Evolutionary conservation across 1,140 invertebrate species (phyloP), one percentile per base, ranked within the genome.

Genomic region (Drosophila seguyi): DNA sequence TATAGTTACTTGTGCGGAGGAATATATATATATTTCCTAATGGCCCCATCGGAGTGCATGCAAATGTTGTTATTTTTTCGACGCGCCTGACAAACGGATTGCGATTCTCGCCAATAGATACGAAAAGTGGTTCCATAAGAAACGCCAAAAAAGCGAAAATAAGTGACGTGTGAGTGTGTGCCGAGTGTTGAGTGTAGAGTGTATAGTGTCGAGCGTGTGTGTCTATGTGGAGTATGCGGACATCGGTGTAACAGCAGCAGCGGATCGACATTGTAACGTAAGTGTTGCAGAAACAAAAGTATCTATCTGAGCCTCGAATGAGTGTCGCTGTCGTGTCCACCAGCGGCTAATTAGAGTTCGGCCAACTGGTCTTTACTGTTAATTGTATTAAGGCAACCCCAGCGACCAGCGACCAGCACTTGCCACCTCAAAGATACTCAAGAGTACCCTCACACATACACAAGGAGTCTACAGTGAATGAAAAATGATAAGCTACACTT

Each of bases 361-460:
- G 72, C 74, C 78, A 90, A 90, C 85, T 79, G 85, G 85, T 90
- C 78, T 90, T 90, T 85, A 90, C 85, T 85, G 85, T 90, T 90
- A 90, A 90, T 90, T 79, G 80, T 81, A 81, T 90, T 79, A 85
- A 82, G 62, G 62, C 61, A 85, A 74, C 27, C 34, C 65, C 58
- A 62, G 48, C 56, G 44, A 67, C 47, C 42, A 74, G 45, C 45
- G 69, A 78, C 58, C 79, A 81, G 48, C 78, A 86, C 79, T 85
- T 85, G 77, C 82, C 82, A 86, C 74, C 78, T 86, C 57, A 48
- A 67, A 74, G 39, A 50, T 27, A 55, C 52, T 38, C 52, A 36
- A 22, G 31, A 38, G 52, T 55, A 6, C 31, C 6, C 8, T 8
- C 8, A 53, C 52, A 16, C 4, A 38, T 11, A 38, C 20, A 22